Conservation (phyloP, 2,797 vertebrate genomes). For the Gallinago stenura region DNA sequence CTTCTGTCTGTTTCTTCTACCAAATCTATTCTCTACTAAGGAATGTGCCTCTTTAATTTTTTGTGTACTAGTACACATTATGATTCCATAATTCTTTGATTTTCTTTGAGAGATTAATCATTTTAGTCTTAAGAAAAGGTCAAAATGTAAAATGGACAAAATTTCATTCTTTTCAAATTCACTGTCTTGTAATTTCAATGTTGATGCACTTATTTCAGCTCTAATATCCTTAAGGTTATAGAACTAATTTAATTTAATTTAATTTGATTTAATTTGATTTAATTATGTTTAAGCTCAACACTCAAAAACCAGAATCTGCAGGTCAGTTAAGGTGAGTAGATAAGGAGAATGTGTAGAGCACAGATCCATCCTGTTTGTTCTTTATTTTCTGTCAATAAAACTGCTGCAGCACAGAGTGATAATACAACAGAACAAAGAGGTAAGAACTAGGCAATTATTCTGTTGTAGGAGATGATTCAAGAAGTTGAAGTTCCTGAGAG, state of each 20-base stretch:
- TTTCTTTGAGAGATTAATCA: neutral
- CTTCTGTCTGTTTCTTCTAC: neutral
- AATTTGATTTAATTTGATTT: neutral
- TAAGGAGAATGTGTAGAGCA: neutral
- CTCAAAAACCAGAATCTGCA: neutral
- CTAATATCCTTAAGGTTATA: neutral
- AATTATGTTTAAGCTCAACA: neutral
- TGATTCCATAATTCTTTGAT: neutral
- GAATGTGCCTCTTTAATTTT: neutral
- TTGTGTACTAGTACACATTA: neutral
- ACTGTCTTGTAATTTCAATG: neutral
- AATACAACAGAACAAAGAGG: neutral
- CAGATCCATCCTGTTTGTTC: neutral
- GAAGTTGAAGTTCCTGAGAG: neutral
- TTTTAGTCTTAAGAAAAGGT: neutral
- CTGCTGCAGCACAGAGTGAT: neutral
- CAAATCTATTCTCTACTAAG: neutral
- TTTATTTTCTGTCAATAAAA: neutral
- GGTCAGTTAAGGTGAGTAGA: neutral
- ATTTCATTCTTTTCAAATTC: neutral
- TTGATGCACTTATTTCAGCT: neutral
- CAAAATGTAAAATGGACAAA: neutral
- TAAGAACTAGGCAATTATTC: neutral
- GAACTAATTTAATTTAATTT: neutral
- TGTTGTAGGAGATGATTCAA: neutral